phyloP scores from a whole-genome alignment of 2,888 invertebrate genomes.

The Danaus chrysippus region DNA sequence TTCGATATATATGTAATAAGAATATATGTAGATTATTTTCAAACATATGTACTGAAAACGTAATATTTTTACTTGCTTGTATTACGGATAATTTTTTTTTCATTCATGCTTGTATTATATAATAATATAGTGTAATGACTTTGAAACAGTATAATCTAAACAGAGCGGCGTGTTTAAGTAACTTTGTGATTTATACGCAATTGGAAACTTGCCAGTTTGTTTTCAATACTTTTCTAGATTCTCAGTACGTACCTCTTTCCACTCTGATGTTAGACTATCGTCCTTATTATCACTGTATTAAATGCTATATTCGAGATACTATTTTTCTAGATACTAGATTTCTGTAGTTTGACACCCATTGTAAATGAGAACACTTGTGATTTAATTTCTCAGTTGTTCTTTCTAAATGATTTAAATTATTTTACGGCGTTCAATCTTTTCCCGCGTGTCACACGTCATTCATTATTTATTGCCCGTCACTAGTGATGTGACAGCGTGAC shows the following conservation, averaged over 20 bases:
- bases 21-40: too few species aligned
- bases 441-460: conserved; percentile 1
- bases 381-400: background rate
- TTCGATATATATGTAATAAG: too few species aligned
- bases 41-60: too few species aligned
- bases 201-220: conserved; percentile 38
- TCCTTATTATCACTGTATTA: background rate
- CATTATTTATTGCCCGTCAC: conserved; percentile 3
- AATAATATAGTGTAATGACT: conserved; percentile 23
- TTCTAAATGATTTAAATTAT: background rate
- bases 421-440: background rate
- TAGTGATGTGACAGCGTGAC: conserved; percentile 4
- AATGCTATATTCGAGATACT: background rate
- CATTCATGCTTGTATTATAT: conserved; percentile 26
- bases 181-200: conserved; percentile 32
- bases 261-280: conserved; percentile 13
- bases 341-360: too few species aligned
- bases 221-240: conserved; percentile 14
- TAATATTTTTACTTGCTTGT: too few species aligned
- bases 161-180: conserved; percentile 28
- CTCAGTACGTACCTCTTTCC: background rate
- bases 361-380: background rate
- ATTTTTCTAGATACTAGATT: too few species aligned
- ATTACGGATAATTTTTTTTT: conserved; percentile 13
- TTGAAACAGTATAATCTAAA: conserved; percentile 28